Percentiles rank a stretch among this genome's conserved stretches.
Conservation (phyloP, 2,113 vertebrate genomes). For the Orthonyx spaldingii region DNA sequence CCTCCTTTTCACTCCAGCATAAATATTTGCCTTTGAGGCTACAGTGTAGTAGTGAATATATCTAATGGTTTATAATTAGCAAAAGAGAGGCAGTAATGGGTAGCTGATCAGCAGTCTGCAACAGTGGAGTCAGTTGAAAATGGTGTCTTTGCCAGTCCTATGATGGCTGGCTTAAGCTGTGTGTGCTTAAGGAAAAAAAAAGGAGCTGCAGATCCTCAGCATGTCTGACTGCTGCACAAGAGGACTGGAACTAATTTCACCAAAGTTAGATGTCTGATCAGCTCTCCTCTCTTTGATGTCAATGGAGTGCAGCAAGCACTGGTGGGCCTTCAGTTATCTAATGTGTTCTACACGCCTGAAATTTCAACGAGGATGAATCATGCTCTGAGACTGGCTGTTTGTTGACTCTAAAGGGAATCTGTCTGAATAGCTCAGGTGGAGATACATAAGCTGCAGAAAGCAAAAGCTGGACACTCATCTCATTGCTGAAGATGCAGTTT, state of each 20-base stretch:
- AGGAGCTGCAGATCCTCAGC: not conserved
- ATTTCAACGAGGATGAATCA: not conserved
- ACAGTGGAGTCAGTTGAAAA: not conserved
- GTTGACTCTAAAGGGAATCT: not conserved
- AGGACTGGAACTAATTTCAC: constrained; percentile 13
- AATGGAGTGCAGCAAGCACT: not conserved
- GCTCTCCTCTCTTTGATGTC: constrained; percentile 15
- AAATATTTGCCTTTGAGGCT: not conserved
- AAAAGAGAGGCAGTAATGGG: not conserved
- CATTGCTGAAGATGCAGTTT: not conserved
- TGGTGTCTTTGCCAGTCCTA: not conserved
- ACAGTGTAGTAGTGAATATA: not conserved
- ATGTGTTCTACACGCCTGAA: not conserved
- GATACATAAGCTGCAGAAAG: not conserved
- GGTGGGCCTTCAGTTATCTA: not conserved
- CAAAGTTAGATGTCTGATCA: not conserved
- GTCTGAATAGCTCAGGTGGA: not conserved
- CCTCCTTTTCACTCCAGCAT: not conserved
- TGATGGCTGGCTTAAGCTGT: not conserved
- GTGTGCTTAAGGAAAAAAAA: not conserved
- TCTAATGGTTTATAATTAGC: not conserved
- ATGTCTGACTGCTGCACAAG: not conserved
- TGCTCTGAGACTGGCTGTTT: not conserved
- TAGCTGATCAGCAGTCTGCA: not conserved
- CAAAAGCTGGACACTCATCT: not conserved